These are phyloP conservation scores for Bombus consobrinus DNA, from an alignment of 1,140 invertebrate genomes.

Conservation along the genomic window DNA sequence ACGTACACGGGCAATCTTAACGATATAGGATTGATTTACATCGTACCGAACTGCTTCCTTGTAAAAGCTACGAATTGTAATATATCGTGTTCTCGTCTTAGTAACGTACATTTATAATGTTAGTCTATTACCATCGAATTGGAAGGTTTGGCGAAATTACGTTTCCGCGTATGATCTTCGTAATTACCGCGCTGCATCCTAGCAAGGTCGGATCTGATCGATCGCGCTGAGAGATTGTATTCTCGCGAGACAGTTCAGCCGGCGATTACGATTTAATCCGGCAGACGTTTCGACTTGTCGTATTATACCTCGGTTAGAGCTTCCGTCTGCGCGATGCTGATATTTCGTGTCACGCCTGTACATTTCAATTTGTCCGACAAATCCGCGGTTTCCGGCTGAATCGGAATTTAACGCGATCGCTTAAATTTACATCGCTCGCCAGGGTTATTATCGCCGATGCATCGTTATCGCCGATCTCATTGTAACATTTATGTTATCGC, in stretches of 20 bases:
- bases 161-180: neutral
- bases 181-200: too few relatives aligned
- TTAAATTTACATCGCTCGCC: slow-evolving; percentile 23
- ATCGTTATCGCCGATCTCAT: neutral
- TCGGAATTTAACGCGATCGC: slow-evolving; percentile 36
- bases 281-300: slow-evolving; percentile 50
- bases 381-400: slow-evolving; percentile 27
- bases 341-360: slow-evolving; percentile 34
- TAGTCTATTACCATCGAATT: too few relatives aligned
- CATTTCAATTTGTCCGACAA: slow-evolving; percentile 24
- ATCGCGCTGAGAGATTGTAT: slow-evolving; percentile 65
- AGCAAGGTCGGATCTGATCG: slow-evolving; percentile 69
- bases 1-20: too few relatives aligned
- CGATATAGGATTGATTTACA: too few relatives aligned
- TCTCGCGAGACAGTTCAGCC: slow-evolving; percentile 54
- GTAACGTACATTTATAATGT: too few relatives aligned
- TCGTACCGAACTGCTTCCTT: too few relatives aligned
- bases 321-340: slow-evolving; percentile 26
- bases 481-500: slow-evolving; percentile 27
- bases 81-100: too few relatives aligned
- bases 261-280: slow-evolving; percentile 63
- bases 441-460: neutral
- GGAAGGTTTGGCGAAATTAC: neutral
- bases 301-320: slow-evolving; percentile 21
- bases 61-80: too few relatives aligned